Percentiles rank a stretch among this genome's conserved stretches.
Evolutionary conservation across 2,888 invertebrate species (phyloP).

Genomic region (Dermolepida albohirtum): DNA sequence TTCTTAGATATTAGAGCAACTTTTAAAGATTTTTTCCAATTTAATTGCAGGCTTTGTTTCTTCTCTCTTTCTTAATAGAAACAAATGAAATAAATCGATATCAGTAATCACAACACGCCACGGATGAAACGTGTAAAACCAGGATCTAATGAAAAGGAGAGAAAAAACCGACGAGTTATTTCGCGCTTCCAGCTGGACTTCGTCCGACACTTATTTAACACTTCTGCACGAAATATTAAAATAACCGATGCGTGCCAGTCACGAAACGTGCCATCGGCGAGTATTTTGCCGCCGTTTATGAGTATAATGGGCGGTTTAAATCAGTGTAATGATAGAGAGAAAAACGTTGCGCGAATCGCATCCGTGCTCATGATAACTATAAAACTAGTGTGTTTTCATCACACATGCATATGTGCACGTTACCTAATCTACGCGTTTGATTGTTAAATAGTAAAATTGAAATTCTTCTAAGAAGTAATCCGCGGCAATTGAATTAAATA

Average conservation of each 20-base stretch:
- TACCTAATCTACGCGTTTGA: background rate
- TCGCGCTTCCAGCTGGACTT: too few relatives aligned
- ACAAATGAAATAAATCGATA: too few relatives aligned
- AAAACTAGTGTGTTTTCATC: background rate
- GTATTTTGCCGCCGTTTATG: constrained; percentile 31
- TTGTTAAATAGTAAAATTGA: background rate
- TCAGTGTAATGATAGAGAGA: constrained; percentile 23
- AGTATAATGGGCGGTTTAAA: constrained; percentile 24
- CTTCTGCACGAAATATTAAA: constrained; percentile 34
- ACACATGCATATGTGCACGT: background rate
- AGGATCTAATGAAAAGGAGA: too few relatives aligned
- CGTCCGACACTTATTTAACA: background rate
- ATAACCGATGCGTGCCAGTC: constrained; percentile 24
- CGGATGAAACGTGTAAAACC: too few relatives aligned
- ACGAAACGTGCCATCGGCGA: constrained; percentile 29
- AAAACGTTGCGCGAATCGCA: constrained; percentile 16
- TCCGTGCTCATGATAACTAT: constrained; percentile 20
- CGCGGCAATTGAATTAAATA: constrained; percentile 15
- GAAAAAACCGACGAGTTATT: too few relatives aligned
- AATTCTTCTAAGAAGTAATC: constrained; percentile 7
- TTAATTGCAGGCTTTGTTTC: too few relatives aligned
- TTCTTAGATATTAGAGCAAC: too few relatives aligned
- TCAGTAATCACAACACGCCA: too few relatives aligned
- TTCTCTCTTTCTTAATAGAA: too few relatives aligned
- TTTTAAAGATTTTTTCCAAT: too few relatives aligned